Percentiles rank a stretch among this genome's conserved stretches.
Evolutionary conservation across 2,888 invertebrate genomes (phyloP).

Genomic region (Creontiades dilutus): DNA sequence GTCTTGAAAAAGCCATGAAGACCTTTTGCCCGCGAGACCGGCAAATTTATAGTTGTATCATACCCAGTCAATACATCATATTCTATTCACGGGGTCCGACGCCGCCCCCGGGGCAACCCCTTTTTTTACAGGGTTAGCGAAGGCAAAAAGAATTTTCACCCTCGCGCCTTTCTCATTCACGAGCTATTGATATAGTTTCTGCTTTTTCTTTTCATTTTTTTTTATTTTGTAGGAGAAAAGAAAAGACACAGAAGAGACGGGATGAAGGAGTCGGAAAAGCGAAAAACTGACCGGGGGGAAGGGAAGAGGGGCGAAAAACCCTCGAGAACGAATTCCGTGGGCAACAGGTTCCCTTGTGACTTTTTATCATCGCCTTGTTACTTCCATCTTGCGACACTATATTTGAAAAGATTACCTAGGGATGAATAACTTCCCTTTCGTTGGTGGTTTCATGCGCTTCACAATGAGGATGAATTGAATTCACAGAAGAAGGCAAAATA

Average conservation of each 20-base stretch:
- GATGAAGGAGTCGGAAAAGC: not conserved
- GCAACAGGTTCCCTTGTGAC: constrained; percentile 20
- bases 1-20: not conserved
- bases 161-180: not conserved
- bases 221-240: not conserved
- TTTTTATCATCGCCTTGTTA: constrained; percentile 21
- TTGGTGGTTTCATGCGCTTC: not conserved
- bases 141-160: not conserved
- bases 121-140: not conserved
- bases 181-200: constrained; percentile 21
- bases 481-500: no score
- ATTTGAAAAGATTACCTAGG: not conserved
- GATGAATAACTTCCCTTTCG: not conserved
- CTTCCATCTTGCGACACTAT: not conserved
- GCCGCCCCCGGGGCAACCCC: not conserved
- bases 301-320: not conserved
- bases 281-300: not conserved
- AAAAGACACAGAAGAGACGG: not conserved
- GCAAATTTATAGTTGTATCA: constrained; percentile 58
- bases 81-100: constrained; percentile 43
- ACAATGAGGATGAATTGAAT: no score
- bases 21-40: not conserved
- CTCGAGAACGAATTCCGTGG: not conserved
- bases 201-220: no score
- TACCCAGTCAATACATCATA: constrained; percentile 58